Base-by-base conservation (phyloP, 1,140 invertebrate genomes). In the Argopecten irradians region DNA sequence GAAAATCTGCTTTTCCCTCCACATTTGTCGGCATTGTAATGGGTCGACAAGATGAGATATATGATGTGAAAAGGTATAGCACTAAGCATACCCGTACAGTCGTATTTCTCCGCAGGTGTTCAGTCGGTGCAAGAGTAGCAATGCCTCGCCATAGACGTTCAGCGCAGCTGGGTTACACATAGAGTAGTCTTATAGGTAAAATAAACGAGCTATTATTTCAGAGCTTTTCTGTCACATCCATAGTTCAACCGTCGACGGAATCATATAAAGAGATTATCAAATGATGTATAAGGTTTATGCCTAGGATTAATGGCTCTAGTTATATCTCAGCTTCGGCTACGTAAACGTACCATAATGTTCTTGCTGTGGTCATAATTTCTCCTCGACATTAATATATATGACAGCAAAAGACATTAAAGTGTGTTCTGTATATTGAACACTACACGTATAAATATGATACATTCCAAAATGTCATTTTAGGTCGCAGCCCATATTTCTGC, bases 131-230 rank as follows among this genome's bases (percentile, higher is more conserved):
- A 71, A 5, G 55, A 71, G 28, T 71, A 71, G 22, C 55, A 71
- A 71, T 71, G 55, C 55, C 22, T 71, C 28, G 16, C 22, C 28
- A 71, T 11, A 71, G 22, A 2, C n/a, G 28, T 71, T n/a, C 55
- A 71, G 2, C 55, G 28, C 55, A 71, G 55, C 55, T 71, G 55
- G n/a, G 55, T 71, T 28, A 28, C 22, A 28, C 22, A 71, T 28
- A 28, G n/a, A 71, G n/a, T 71, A 28, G 1, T n/a, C 55, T 71
- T 71, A 71, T 71, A 71, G 55, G 55, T 71, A 71, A 28, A 22
- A n/a, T 71, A n/a, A 71, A 71, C 55, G 55, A 71, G 28, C 55
- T n/a, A 71, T 71, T 71, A 71, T 71, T n/a, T 71, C 55, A 71
- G 55, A 71, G 55, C 22, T 71, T 71, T 71, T 71, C 55, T 71